Evolutionary conservation across 2,888 invertebrate genomes (phyloP), one percentile per base, ranked within the genome.

Genomic region (Metalampra italica): DNA sequence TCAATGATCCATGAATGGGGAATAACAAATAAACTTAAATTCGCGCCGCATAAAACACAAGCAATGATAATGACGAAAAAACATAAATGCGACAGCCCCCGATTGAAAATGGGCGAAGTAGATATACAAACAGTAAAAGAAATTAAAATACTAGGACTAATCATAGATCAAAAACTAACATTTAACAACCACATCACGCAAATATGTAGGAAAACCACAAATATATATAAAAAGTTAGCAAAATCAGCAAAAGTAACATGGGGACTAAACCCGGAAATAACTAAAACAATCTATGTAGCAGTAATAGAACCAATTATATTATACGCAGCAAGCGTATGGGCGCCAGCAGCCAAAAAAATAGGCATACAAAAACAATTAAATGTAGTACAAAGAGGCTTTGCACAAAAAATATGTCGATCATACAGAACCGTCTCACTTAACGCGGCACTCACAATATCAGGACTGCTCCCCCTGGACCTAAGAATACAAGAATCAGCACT

Each of bases 401-500:
- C 47, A 1, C 46, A 47, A 30, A 50, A 46, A 9, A 14, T 50
- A 1, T 13, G 22, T 1, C 15, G 8, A 30, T 43, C 46, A 0
- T 50, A 50, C 29, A 15, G 39, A 1, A 46, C 50, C 9, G 46
- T 46, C 3, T 50, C 50, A 0, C 29, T 54, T 14, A 45, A 46
- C 39, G 45, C 55, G 1, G 50, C 49, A 0, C 38, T 53, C 29
- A 7, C 45, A 5, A 43, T 55, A 11, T 37, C 51, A 0, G 52
- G 54, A 12, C 12, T 57, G 8, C 50, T 54, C 5, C 51, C 54
- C 7, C 45, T 55, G 7, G 52, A 52, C 45, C 43, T 55, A 0
- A 30, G 51, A 8, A 43, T 48, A 0, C 36, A 29, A 13, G 36
- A 48, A 11, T 34, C 43, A 13, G 43, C 43, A 7, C 1, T 11